Percentiles rank a stretch among this genome's conserved stretches.
Evolutionary conservation across 1,140 invertebrate genomes (phyloP).

Genomic region (Sesamia nonagrioides): DNA sequence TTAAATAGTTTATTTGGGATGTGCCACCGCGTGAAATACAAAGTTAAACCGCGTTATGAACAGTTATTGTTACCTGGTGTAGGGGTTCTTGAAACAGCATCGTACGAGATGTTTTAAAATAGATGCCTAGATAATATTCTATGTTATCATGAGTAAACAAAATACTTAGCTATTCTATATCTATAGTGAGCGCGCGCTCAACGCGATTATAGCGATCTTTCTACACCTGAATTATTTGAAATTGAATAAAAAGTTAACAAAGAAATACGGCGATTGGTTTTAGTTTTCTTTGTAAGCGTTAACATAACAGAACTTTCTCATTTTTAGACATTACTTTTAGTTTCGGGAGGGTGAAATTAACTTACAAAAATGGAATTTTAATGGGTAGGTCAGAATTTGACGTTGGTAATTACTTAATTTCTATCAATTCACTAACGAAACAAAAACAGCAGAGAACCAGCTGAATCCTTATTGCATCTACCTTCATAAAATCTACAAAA

Average conservation of each 20-base stretch:
- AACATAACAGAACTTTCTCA: constrained; percentile 4
- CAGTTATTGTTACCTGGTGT: constrained; percentile 30
- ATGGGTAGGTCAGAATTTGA: neutral
- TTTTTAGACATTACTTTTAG: neutral
- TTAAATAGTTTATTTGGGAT: constrained; percentile 48
- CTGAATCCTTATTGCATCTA: no score
- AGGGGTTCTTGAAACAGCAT: constrained; percentile 21
- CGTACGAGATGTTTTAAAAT: constrained; percentile 1
- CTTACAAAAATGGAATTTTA: no score
- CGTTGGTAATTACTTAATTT: no score
- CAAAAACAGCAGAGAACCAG: no score
- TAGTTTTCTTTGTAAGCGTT: constrained; percentile 10
- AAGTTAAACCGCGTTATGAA: constrained; percentile 56
- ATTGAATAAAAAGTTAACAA: constrained; percentile 22
- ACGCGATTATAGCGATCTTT: constrained; percentile 9
- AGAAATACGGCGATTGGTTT: constrained; percentile 23
- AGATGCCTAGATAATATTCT: neutral
- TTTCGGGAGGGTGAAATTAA: neutral
- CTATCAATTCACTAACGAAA: no score
- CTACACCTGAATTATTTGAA: constrained; percentile 26
- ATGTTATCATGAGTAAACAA: constrained; percentile 30
- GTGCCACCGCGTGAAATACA: constrained; percentile 57
- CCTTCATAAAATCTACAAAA: neutral
- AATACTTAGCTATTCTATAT: constrained; percentile 5
- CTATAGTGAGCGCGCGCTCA: neutral